Evolutionary conservation across 2,888 invertebrate species (phyloP).

Genomic region (Germaria angustata): DNA sequence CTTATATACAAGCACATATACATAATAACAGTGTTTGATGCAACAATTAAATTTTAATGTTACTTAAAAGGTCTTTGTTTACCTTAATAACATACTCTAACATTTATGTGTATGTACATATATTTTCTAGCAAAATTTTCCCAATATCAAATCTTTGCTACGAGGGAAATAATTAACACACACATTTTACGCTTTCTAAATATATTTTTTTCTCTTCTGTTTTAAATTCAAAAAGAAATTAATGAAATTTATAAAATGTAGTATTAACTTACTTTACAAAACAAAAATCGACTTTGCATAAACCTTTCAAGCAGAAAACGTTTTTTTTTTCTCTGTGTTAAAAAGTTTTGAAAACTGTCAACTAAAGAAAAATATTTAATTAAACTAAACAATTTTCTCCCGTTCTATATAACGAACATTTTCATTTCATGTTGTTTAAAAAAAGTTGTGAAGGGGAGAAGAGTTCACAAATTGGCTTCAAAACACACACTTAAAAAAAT

Average conservation of each 20-base stretch:
- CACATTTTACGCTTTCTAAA: constrained; percentile 57
- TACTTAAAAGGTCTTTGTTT: too few species aligned
- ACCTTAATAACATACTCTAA: background rate
- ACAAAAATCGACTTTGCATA: background rate
- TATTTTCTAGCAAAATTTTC: background rate
- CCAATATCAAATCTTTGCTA: background rate
- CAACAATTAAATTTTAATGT: too few species aligned
- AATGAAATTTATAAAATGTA: constrained; percentile 2
- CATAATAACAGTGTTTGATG: too few species aligned
- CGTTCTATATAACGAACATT: too few species aligned
- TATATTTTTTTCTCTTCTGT: background rate
- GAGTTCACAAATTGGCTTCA: too few species aligned
- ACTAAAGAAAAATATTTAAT: too few species aligned
- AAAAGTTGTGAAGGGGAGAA: too few species aligned
- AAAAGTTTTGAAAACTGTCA: background rate
- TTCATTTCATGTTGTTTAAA: too few species aligned
- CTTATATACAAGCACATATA: background rate
- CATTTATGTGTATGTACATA: background rate
- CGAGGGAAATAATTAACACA: background rate
- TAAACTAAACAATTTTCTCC: too few species aligned
- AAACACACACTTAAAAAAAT: too few species aligned
- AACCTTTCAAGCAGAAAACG: constrained; percentile 15
- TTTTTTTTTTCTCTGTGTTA: too few species aligned
- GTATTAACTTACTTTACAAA: background rate
- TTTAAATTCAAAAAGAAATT: constrained; percentile 23